These are phyloP conservation scores for Euglossa dilemma DNA, from an alignment of 1,140 invertebrate genomes.

Conservation along the genomic window DNA sequence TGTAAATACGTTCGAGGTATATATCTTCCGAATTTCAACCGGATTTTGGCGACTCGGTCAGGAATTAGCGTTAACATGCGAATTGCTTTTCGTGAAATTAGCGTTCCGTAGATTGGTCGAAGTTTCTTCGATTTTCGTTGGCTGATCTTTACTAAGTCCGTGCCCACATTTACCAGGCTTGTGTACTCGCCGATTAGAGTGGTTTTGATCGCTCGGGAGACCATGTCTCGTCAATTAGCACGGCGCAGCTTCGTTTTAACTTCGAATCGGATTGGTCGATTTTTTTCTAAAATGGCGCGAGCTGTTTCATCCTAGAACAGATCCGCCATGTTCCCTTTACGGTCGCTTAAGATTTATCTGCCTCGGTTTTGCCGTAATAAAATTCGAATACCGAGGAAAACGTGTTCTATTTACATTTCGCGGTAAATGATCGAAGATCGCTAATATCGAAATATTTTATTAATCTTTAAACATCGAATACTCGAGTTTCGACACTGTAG, in stretches of 20 bases:
- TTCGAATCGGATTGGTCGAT: constrained; percentile 42
- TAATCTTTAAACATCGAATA: no score
- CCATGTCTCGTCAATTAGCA: constrained; percentile 47
- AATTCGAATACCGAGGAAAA: not conserved
- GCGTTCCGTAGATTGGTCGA: constrained; percentile 30
- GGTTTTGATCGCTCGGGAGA: constrained; percentile 21
- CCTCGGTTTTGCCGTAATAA: no score
- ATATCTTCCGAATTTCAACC: not conserved
- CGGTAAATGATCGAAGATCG: no score
- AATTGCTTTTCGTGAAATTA: constrained; percentile 31
- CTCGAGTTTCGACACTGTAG: no score
- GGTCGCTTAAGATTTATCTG: no score
- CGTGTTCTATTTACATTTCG: not conserved
- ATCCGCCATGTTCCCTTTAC: constrained; percentile 6
- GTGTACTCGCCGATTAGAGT: constrained; percentile 57
- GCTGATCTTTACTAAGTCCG: constrained; percentile 6
- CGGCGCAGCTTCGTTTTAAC: constrained; percentile 15
- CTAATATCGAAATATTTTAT: no score
- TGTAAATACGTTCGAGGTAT: not conserved
- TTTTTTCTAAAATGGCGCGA: constrained; percentile 45
- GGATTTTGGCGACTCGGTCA: not conserved
- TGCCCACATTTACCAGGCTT: constrained; percentile 25
- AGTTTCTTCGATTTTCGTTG: not conserved
- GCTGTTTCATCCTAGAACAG: not conserved
- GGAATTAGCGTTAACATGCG: constrained; percentile 45